Evolutionary conservation across 2,113 vertebrate species (phyloP), one percentile per base, ranked within the genome.

Genomic region (Podarcis muralis): DNA sequence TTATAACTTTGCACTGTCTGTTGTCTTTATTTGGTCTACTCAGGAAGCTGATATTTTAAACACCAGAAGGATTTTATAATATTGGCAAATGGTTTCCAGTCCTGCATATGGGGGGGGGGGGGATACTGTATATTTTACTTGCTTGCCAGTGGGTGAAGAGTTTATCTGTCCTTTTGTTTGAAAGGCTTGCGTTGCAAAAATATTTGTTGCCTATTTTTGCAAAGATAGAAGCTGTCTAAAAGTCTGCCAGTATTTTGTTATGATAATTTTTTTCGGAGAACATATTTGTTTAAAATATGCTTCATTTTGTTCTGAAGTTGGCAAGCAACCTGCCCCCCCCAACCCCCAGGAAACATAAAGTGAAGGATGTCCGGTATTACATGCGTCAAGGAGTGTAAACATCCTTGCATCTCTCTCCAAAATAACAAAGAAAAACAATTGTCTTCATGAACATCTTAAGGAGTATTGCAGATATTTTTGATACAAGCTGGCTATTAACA

Each of bases 181-280:
- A 16, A 78, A 82, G 69, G 88, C 59, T 79, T 76, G 89, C 81
- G 5, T 32, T 5, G 81, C 40, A 66, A 83, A 82, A 71, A 40
- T 71, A 18, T 90, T n/a, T 27, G 72, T 87, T 93, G 84, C 83
- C 16, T 88, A 15, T 88, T 89, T 35, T 23, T 77, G 68, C 87
- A 84, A 89, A 90, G 90, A 86, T 75, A 92, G 59, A 89, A 92
- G 68, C 53, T 72, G 37, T 71, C 81, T 91, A 68, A 53, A 72
- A 35, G 6, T 30, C 59, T 86, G 30, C n/a, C 77, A 85, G n/a
- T 65, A 79, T 90, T 93, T 91, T 75, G 68, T 84, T 68, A 83
- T 92, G 86, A 83, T 84, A 13, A 53, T 12, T 53, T 53, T 79
- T 93, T 89, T 53, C 59, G 59, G 72, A 87, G 86, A 78, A 71